These are phyloP conservation scores for Eudasyphora cyanicolor DNA, from an alignment of 2,888 invertebrate species.

Conservation along the genomic window DNA sequence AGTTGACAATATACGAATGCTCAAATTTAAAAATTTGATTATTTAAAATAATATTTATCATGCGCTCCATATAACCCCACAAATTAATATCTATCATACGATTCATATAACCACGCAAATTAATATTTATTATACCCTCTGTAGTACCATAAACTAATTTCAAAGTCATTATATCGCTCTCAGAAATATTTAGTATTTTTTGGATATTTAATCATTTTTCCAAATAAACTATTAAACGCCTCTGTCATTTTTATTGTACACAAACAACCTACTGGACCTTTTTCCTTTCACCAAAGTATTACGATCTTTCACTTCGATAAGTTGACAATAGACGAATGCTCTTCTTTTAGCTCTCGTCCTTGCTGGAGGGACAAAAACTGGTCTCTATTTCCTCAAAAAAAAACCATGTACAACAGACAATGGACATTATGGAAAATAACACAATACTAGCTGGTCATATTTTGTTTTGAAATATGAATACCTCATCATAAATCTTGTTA, in stretches of 20 bases:
- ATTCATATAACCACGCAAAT: no score
- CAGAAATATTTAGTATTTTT: no score
- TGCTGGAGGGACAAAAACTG: not conserved
- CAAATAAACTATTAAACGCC: no score
- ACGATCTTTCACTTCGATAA: not conserved
- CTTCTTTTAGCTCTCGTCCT: not conserved
- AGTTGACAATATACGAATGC: not conserved
- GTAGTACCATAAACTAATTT: no score
- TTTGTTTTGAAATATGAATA: conserved; percentile 43
- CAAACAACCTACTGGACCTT: not conserved
- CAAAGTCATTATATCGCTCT: no score
- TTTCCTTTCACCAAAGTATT: not conserved
- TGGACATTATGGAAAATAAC: not conserved
- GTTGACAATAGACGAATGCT: not conserved
- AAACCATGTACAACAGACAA: not conserved
- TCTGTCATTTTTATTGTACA: no score
- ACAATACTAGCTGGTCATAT: not conserved
- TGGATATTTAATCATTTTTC: no score
- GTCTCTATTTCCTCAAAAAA: not conserved
- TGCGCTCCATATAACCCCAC: no score
- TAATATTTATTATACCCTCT: no score
- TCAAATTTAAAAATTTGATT: not conserved
- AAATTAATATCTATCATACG: no score
- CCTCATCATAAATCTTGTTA: conserved; percentile 49
- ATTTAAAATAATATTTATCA: no score